A percentile compares a stretch with the other conserved stretches of the same genome.
Conservation (phyloP, 2,888 invertebrate genomes). For the Aporophyla lueneburgensis region DNA sequence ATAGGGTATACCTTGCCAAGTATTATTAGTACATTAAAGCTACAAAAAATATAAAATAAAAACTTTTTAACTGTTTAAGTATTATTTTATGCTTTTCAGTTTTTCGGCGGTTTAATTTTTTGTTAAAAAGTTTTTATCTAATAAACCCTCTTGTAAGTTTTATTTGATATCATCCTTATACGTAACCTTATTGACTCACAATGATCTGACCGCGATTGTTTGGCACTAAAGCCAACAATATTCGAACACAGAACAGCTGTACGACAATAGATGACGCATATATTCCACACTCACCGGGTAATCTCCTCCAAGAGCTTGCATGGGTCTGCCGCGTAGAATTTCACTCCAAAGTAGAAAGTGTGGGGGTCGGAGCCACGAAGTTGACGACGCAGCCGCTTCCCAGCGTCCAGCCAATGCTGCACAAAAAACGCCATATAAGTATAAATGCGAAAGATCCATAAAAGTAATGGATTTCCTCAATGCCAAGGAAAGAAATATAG, state of each 20-base stretch:
- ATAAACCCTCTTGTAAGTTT: background rate
- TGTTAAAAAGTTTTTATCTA: too few relatives aligned
- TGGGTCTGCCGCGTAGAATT: conserved; percentile 99
- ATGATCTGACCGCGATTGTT: conserved; percentile 24
- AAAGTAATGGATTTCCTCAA: conserved; percentile 47
- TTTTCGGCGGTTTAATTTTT: too few relatives aligned
- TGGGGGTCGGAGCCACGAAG: conserved; percentile 95
- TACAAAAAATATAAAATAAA: too few relatives aligned
- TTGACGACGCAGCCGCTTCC: conserved; percentile 96
- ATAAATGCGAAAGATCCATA: conserved; percentile 37
- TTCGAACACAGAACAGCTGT: conserved; percentile 11
- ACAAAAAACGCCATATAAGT: conserved; percentile 11
- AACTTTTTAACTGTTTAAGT: too few relatives aligned
- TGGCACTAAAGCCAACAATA: conserved; percentile 5
- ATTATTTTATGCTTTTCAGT: too few relatives aligned
- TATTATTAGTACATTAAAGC: too few relatives aligned
- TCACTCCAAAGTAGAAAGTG: conserved; percentile 98
- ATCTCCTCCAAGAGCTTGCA: conserved; percentile 99
- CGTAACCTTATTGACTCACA: conserved; percentile 11
- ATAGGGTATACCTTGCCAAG: too few relatives aligned
- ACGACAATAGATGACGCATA: conserved; percentile 40
- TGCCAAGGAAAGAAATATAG: conserved; percentile 24
- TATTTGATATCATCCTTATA: background rate
- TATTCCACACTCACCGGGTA: conserved; percentile 93
- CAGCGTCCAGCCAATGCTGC: conserved; percentile 98